Conservation (phyloP, 2,888 invertebrate genomes). For the Agrotis exclamationis region DNA sequence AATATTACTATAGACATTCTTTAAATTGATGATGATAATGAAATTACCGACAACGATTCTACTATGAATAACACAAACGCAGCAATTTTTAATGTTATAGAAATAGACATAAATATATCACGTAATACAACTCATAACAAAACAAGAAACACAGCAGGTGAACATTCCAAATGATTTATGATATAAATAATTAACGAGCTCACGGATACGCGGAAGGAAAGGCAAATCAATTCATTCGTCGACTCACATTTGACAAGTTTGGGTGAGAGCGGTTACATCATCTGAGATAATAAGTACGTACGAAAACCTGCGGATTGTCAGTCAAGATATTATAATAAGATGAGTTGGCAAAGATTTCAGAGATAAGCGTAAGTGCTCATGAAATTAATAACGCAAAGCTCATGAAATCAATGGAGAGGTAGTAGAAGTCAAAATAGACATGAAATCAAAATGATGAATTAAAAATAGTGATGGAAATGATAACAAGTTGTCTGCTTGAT, state of each 20-base stretch:
- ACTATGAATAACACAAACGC: background rate
- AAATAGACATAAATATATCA: constrained; percentile 13
- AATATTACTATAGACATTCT: background rate
- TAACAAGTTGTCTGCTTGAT: no score
- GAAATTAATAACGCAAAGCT: constrained; percentile 5
- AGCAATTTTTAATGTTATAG: background rate
- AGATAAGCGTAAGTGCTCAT: constrained; percentile 18
- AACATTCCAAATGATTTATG: constrained; percentile 42
- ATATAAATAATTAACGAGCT: constrained; percentile 35
- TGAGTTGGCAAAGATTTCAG: constrained; percentile 35
- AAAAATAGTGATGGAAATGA: background rate
- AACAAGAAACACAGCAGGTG: constrained; percentile 21
- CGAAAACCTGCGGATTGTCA: constrained; percentile 17
- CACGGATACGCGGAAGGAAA: constrained; percentile 40
- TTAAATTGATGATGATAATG: background rate
- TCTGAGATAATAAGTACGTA: constrained; percentile 31
- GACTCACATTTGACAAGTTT: constrained; percentile 53
- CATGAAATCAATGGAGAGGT: background rate
- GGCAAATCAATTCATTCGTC: constrained; percentile 48
- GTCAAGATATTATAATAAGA: constrained; percentile 24
- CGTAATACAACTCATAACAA: constrained; percentile 19
- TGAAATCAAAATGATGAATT: no score
- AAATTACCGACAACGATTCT: background rate
- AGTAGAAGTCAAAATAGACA: background rate
- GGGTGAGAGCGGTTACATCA: constrained; percentile 46